A percentile compares a stretch with the other conserved stretches of the same genome.
These are phyloP conservation scores for Dione juno DNA, from an alignment of 2,888 invertebrate genomes.

Conservation along the genomic window DNA sequence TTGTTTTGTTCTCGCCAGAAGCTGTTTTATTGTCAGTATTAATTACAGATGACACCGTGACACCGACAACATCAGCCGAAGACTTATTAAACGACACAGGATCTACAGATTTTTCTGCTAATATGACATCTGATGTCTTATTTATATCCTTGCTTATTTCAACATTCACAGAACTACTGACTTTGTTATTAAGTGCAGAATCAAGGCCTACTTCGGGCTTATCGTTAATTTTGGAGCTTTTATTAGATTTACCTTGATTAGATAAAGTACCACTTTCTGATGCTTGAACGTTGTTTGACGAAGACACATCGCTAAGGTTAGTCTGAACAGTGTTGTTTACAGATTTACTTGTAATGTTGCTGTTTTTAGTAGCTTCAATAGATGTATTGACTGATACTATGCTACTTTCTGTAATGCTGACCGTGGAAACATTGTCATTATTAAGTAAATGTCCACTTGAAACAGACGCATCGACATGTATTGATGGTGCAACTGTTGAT, in stretches of 20 bases:
- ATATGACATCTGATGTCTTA: background rate
- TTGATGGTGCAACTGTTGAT: background rate
- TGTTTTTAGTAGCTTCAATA: background rate
- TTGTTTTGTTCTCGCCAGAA: background rate
- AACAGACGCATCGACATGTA: background rate
- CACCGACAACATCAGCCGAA: too few species aligned
- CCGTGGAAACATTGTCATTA: background rate
- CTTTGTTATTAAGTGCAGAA: background rate
- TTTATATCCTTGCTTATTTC: background rate
- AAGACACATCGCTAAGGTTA: background rate
- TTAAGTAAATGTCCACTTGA: background rate
- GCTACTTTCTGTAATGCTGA: background rate
- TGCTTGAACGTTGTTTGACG: background rate
- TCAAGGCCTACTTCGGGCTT: background rate
- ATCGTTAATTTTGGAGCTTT: background rate
- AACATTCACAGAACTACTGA: background rate
- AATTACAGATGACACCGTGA: background rate
- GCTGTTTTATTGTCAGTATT: background rate
- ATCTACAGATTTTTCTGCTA: too few species aligned
- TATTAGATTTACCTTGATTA: background rate
- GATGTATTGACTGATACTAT: background rate
- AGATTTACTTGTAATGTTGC: background rate
- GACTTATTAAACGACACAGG: too few species aligned
- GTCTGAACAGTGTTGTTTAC: background rate
- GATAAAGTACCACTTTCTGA: background rate